phyloP scores from a whole-genome alignment of 2,113 vertebrate genomes.

The Alethe castanea region DNA sequence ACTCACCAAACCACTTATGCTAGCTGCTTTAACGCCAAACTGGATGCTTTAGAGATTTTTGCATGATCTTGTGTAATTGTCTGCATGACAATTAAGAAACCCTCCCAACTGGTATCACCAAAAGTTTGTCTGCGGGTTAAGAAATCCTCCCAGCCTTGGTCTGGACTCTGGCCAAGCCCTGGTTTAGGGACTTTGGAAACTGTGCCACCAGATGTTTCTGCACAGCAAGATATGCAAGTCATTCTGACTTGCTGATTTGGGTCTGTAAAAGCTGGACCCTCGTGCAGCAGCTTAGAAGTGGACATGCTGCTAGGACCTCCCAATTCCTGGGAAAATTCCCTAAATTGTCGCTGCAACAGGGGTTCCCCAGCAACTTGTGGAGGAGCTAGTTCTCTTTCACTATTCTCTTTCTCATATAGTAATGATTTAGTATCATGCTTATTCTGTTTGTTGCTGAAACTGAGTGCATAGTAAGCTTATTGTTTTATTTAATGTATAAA shows the following conservation, averaged over 20 bases:
- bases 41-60: too few species aligned
- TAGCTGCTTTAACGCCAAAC: too few species aligned
- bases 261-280: background rate
- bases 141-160: too few species aligned
- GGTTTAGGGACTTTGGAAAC: too few species aligned
- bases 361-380: too few species aligned
- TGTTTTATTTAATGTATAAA: background rate
- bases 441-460: background rate
- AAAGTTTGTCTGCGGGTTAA: too few species aligned
- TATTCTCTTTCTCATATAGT: background rate
- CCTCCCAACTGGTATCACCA: too few species aligned
- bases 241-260: background rate
- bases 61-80: too few species aligned
- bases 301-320: background rate
- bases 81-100: too few species aligned
- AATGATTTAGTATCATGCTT: background rate
- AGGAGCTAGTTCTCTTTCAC: too few species aligned
- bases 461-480: background rate
- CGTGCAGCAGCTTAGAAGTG: background rate
- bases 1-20: too few species aligned
- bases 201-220: background rate
- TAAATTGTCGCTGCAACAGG: fast-evolving
- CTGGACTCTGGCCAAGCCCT: too few species aligned
- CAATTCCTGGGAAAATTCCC: background rate
- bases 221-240: background rate